These are phyloP conservation scores for Atherinomorus stipes DNA, from an alignment of 2,113 vertebrate genomes.

Conservation along the genomic window DNA sequence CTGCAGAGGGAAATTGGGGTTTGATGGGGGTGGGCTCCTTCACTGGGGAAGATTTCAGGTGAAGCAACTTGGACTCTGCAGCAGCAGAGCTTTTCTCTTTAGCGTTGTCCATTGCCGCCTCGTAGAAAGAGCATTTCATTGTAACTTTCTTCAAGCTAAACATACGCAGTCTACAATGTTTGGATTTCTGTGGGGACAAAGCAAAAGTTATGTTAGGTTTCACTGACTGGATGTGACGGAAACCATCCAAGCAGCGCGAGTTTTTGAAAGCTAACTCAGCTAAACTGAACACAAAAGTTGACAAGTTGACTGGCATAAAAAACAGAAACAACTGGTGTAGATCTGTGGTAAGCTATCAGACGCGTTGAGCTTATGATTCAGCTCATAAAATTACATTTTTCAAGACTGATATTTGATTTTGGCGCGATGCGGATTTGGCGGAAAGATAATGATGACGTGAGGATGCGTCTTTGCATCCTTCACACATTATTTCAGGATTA, in stretches of 20 bases:
- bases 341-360: rapidly evolving
- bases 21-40: conserved; percentile 58
- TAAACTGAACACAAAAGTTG: not conserved
- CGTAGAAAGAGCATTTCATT: conserved; percentile 66
- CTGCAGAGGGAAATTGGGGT: conserved; percentile 18
- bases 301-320: not conserved
- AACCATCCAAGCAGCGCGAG: not conserved
- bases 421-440: conserved; percentile 67
- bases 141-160: not conserved
- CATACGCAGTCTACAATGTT: not conserved
- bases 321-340: rapidly evolving
- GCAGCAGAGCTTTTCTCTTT: conserved; percentile 40
- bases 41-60: conserved; percentile 46
- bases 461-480: not conserved
- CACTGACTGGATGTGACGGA: rapidly evolving
- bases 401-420: conserved; percentile 28
- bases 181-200: conserved; percentile 30
- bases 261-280: not conserved
- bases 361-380: too few species aligned
- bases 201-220: not conserved
- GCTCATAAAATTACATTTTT: not conserved
- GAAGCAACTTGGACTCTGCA: conserved; percentile 11
- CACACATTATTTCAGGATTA: not conserved
- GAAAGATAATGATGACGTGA: conserved; percentile 36
- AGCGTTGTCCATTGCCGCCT: conserved; percentile 20